Evolutionary conservation across 1,140 invertebrate genomes (phyloP).

Genomic region (Drosophila arizonae): DNA sequence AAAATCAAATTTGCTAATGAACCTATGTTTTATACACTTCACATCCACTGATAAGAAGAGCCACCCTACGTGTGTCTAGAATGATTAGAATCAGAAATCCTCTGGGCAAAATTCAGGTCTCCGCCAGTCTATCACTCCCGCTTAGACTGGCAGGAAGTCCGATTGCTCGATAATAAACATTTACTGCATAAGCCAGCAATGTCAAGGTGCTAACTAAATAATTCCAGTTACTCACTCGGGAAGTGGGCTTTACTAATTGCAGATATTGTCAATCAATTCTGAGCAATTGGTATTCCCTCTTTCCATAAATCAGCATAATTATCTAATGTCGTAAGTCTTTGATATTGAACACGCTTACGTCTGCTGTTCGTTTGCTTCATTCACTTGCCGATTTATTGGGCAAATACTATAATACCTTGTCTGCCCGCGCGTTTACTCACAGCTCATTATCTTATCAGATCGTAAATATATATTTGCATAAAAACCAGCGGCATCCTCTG

Average conservation of each 20-base stretch:
- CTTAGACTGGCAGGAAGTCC: neutral
- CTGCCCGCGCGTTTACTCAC: neutral
- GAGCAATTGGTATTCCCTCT: neutral
- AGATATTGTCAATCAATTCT: constrained; percentile 28
- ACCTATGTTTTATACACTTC: no score
- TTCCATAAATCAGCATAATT: constrained; percentile 9
- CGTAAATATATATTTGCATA: constrained; percentile 3
- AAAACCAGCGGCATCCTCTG: neutral
- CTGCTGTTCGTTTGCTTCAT: neutral
- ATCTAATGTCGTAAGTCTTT: neutral
- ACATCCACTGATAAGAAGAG: no score
- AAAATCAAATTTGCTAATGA: no score
- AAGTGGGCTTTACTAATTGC: neutral
- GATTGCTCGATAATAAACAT: no score
- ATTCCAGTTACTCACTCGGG: neutral
- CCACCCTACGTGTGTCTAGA: no score
- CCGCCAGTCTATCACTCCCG: neutral
- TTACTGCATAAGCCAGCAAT: no score
- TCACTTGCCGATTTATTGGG: constrained; percentile 1
- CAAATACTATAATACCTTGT: constrained; percentile 1
- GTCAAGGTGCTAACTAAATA: neutral
- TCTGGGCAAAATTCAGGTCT: neutral
- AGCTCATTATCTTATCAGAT: constrained; percentile 25
- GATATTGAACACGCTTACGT: neutral
- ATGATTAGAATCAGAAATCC: no score